These are phyloP conservation scores for Omphaloscelis lunosa DNA, from an alignment of 2,888 invertebrate species.

Conservation along the genomic window DNA sequence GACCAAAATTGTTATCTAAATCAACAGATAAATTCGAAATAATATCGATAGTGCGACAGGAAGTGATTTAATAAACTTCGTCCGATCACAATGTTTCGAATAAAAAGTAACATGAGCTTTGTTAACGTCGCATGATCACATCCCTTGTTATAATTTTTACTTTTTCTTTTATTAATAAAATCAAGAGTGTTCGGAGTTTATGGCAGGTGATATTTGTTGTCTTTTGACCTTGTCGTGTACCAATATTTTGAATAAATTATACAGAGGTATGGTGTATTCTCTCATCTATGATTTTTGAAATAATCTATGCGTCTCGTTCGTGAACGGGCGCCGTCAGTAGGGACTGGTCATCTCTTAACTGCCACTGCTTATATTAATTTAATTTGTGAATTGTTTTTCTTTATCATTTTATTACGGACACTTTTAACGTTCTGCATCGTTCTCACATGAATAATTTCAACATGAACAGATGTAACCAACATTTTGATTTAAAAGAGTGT, in stretches of 20 bases:
- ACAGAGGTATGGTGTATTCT: not conserved
- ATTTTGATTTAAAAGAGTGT: too few species aligned
- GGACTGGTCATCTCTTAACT: too few species aligned
- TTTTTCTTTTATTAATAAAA: conserved; percentile 65
- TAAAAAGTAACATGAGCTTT: conserved; percentile 78
- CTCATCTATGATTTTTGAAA: not conserved
- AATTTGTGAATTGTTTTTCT: too few species aligned
- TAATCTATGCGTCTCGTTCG: too few species aligned
- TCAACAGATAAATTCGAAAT: conserved; percentile 58
- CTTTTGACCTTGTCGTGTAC: conserved; percentile 37
- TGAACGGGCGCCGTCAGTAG: too few species aligned
- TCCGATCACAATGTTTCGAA: conserved; percentile 78
- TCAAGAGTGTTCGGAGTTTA: conserved; percentile 59
- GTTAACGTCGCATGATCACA: conserved; percentile 65
- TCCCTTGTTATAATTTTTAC: conserved; percentile 67
- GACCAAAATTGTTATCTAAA: conserved; percentile 36
- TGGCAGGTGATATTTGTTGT: conserved; percentile 64
- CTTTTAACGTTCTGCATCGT: too few species aligned
- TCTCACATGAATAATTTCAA: too few species aligned
- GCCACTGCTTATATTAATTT: too few species aligned
- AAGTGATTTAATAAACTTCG: conserved; percentile 86
- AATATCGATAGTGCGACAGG: conserved; percentile 81
- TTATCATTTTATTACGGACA: too few species aligned
- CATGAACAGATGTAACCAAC: too few species aligned
- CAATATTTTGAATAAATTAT: conserved; percentile 35